Evolutionary conservation across 2,888 invertebrate genomes (phyloP).

Genomic region (Bedellia somnulentella): DNA sequence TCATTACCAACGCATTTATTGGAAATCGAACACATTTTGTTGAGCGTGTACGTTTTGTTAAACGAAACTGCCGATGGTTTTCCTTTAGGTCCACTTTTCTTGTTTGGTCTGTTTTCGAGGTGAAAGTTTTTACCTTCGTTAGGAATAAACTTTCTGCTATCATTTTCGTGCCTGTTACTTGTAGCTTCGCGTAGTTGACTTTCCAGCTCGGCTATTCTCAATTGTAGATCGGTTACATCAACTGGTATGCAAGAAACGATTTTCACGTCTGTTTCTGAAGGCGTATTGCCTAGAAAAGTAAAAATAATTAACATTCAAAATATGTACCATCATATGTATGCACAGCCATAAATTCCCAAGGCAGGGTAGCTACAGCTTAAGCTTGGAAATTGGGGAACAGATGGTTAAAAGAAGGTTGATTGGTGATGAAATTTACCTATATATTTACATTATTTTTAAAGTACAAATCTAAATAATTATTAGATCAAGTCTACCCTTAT

Average conservation of each 20-base stretch:
- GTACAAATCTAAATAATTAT: no score
- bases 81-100: not conserved
- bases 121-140: no score
- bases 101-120: not conserved
- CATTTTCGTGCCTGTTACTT: slow-evolving; percentile 9
- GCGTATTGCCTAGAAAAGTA: slow-evolving; percentile 31
- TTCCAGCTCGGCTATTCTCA: slow-evolving; percentile 31
- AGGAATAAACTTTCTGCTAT: no score
- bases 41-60: no score
- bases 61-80: not conserved
- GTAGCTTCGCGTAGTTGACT: slow-evolving; percentile 30
- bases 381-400: not conserved
- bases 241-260: slow-evolving; percentile 52
- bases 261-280: slow-evolving; percentile 48
- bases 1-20: no score
- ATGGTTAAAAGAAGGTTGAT: not conserved
- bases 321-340: not conserved
- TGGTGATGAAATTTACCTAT: not conserved
- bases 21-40: no score
- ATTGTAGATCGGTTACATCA: slow-evolving; percentile 45
- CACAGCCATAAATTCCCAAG: no score
- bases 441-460: not conserved
- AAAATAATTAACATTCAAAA: slow-evolving; percentile 4
- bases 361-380: not conserved
- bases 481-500: no score